These are phyloP conservation scores for Laupala kohalensis DNA, from an alignment of 1,140 invertebrate species.

Conservation along the genomic window DNA sequence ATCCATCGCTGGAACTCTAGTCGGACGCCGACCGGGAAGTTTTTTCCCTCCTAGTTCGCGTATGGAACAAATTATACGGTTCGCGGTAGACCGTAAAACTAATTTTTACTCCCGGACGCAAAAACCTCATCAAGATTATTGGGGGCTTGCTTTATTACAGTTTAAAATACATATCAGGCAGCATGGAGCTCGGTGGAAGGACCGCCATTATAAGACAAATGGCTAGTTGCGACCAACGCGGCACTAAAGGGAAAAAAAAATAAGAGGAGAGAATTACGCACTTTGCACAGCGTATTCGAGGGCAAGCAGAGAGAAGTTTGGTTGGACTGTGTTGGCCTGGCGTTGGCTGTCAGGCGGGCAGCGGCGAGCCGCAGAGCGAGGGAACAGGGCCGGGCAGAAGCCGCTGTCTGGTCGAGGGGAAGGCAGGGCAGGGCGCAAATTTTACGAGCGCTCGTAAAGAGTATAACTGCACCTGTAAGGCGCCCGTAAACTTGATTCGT, in stretches of 20 bases:
- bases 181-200: background rate
- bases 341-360: too few relatives aligned
- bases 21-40: too few relatives aligned
- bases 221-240: too few relatives aligned
- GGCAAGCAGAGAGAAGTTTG: background rate
- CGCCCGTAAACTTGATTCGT: background rate
- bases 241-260: background rate
- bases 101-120: background rate
- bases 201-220: background rate
- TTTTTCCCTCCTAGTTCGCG: background rate
- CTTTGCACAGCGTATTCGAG: background rate
- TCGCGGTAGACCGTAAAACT: background rate
- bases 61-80: background rate
- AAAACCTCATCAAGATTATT: background rate
- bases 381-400: too few relatives aligned
- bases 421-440: background rate
- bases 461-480: background rate
- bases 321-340: too few relatives aligned
- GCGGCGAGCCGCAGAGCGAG: too few relatives aligned
- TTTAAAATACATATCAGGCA: background rate
- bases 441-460: background rate
- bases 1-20: too few relatives aligned
- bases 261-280: too few relatives aligned
- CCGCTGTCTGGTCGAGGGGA: too few relatives aligned
- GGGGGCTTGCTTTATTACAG: background rate